Evolutionary conservation across 2,888 invertebrate genomes (phyloP).

Genomic region (Rosalia funebris): DNA sequence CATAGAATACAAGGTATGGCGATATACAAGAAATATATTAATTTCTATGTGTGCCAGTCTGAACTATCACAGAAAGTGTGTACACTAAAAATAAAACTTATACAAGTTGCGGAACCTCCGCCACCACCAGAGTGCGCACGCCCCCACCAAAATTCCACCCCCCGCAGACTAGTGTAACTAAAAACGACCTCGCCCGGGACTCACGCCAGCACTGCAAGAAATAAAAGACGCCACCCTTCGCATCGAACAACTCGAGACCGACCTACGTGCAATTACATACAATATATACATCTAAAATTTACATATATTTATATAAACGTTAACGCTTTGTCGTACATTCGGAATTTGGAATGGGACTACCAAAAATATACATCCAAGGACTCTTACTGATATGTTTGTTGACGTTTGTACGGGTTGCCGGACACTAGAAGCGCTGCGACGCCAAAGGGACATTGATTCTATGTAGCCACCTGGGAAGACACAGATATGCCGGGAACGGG

Average conservation of each 20-base stretch:
- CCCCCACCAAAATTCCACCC: neutral
- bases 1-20: constrained; percentile 35
- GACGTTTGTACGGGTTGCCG: constrained; percentile 3
- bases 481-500: neutral
- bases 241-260: constrained; percentile 3
- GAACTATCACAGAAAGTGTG: constrained; percentile 62
- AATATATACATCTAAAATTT: constrained; percentile 33
- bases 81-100: constrained; percentile 36
- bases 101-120: constrained; percentile 2
- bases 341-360: constrained; percentile 11
- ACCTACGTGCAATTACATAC: constrained; percentile 28
- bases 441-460: neutral
- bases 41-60: constrained; percentile 59
- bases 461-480: neutral
- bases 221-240: neutral
- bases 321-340: constrained; percentile 14
- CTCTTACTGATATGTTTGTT: constrained; percentile 16
- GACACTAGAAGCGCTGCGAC: neutral
- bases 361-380: constrained; percentile 21
- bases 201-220: neutral
- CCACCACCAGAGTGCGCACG: neutral
- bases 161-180: constrained; percentile 11
- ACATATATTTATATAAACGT: constrained; percentile 23
- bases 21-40: constrained; percentile 46
- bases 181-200: constrained; percentile 7